Base-by-base conservation (phyloP, 2,113 vertebrate species). In the Emydura subglobosa region DNA sequence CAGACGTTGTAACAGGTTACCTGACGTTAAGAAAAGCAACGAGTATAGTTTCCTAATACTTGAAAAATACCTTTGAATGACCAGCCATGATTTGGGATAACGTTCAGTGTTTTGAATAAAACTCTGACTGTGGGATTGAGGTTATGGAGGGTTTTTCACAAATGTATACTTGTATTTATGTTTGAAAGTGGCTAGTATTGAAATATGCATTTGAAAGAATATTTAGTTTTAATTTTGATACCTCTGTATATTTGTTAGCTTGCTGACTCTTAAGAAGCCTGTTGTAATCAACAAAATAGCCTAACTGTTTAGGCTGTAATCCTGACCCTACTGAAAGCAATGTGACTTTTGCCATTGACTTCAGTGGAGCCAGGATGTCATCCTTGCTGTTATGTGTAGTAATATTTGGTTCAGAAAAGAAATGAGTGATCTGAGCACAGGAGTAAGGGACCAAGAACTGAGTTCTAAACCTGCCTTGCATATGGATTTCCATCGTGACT, bases 1-100 rank as follows among this genome's bases (percentile, higher is more conserved):
- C 99, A 2, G 99, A 99, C 49, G 99, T 99, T 10, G 98, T 99
- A 82, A 98, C 99, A 0, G 99, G 99, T 94, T 99, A 99, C 97
- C 98, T 99, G 95, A 98, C 99, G 14, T 98, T 99, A 44, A 98
- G 99, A 79, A 99, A 99, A 98, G 99, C 99, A 92, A 99, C 99
- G 0, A 99, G 99, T 96, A 98, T 99, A 5, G 99, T 99, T 82
- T 99, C 99, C 49, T 99, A 97, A 99, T 86, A 17, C 87, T n/a
- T 79, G 65, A 31, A 83, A 53, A 86, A 47, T 19, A 27, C 3
- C 65, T 10, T 34, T 85, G 6, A 29, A 0, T 27, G 25, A 13
- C 34, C 0, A 0, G 57, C 50, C 55, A 19, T 50, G 55, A 94
- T 68, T n/a, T 44, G 34, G 17, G 47, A 79, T 83, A 1, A 82